A percentile compares a stretch with the other conserved stretches of the same genome.
These are phyloP conservation scores for Yponomeuta malinellus DNA, from an alignment of 2,888 invertebrate genomes.

Conservation along the genomic window DNA sequence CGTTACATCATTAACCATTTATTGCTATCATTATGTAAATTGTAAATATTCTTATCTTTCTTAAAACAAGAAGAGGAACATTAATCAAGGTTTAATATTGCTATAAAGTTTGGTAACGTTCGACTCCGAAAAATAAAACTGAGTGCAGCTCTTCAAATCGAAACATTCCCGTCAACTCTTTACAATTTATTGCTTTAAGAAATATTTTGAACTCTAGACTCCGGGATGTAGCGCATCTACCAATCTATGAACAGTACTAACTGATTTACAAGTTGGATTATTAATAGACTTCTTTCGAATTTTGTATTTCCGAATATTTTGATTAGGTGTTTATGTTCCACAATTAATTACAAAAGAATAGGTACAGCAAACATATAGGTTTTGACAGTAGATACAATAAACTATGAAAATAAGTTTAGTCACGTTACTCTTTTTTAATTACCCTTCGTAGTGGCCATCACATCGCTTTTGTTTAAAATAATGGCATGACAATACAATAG, in stretches of 20 bases:
- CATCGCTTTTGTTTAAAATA: not conserved
- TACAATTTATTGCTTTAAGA: conserved; percentile 28
- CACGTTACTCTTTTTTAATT: not conserved
- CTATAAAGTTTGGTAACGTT: conserved; percentile 70
- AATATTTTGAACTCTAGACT: conserved; percentile 33
- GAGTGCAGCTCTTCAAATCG: conserved; percentile 76
- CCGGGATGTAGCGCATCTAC: conserved; percentile 73
- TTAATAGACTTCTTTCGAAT: conserved; percentile 32
- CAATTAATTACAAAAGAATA: conserved; percentile 1
- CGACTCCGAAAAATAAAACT: conserved; percentile 58
- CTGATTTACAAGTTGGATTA: conserved; percentile 49
- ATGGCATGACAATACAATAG: not conserved
- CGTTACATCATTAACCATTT: conserved; percentile 61
- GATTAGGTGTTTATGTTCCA: not conserved
- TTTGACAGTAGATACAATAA: not conserved
- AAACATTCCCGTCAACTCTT: conserved; percentile 52
- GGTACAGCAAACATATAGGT: not conserved
- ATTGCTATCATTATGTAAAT: conserved; percentile 71
- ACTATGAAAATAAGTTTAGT: not conserved
- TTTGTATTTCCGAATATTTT: conserved; percentile 11
- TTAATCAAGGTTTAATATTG: conserved; percentile 72
- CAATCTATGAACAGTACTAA: conserved; percentile 62
- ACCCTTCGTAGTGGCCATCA: conserved; percentile 10
- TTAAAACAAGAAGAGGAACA: conserved; percentile 77
- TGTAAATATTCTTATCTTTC: conserved; percentile 75